phyloP scores from a whole-genome alignment of 2,888 invertebrate genomes.

The Ganaspis brasiliensis region DNA sequence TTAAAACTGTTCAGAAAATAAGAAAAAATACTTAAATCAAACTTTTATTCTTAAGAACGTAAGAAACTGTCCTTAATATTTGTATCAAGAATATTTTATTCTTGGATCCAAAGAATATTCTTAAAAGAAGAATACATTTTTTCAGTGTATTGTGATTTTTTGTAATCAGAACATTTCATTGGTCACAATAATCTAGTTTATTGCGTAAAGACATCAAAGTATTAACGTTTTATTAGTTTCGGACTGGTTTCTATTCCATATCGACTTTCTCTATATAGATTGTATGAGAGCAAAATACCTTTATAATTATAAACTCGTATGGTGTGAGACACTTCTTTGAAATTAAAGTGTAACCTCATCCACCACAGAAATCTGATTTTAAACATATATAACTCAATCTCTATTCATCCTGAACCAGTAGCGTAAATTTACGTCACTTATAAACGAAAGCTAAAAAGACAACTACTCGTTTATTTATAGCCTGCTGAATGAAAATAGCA shows the following conservation, averaged over 20 bases:
- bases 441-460: not conserved
- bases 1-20: no score
- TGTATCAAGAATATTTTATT: no score
- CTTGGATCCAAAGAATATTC: no score
- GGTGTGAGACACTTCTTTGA: not conserved
- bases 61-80: no score
- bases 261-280: conserved; percentile 37
- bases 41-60: no score
- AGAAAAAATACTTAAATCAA: no score
- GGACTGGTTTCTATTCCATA: conserved; percentile 35
- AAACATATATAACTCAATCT: not conserved
- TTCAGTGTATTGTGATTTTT: no score
- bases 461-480: not conserved
- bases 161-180: not conserved
- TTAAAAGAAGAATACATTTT: no score
- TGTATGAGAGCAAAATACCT: conserved; percentile 4
- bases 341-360: not conserved
- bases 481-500: no score
- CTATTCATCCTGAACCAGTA: not conserved
- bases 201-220: conserved; percentile 38
- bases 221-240: conserved; percentile 39
- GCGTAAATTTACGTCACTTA: not conserved
- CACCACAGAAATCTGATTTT: not conserved
- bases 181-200: not conserved
- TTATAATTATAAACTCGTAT: conserved; percentile 9